Percentiles rank a stretch among this genome's conserved stretches.
These are phyloP conservation scores for Simalia tracyae DNA, from an alignment of 2,797 vertebrate species.

Conservation along the genomic window DNA sequence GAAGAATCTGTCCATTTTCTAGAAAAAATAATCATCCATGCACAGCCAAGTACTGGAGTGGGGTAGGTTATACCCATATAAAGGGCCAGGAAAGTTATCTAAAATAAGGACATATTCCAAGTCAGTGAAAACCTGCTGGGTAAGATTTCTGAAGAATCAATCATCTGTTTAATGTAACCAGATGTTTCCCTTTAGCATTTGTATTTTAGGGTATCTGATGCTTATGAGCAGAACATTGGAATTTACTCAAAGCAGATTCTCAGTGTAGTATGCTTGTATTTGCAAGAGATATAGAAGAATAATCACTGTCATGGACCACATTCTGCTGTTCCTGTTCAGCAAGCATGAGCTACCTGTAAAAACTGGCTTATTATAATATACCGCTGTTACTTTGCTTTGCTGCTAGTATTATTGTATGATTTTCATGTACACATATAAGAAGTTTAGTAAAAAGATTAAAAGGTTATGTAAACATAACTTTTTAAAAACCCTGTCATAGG, in stretches of 20 bases:
- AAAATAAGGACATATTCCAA: background rate
- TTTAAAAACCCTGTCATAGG: background rate
- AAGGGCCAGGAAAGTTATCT: background rate
- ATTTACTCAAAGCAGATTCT: background rate
- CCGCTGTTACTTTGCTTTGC: background rate
- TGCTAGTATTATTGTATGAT: background rate
- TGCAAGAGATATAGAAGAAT: conserved; percentile 34
- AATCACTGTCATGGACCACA: conserved; percentile 33
- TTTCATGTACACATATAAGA: background rate
- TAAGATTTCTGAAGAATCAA: conserved; percentile 10
- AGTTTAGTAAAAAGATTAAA: background rate
- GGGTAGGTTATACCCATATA: conserved; percentile 10
- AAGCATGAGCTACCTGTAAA: background rate
- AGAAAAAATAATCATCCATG: background rate
- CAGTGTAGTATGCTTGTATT: background rate
- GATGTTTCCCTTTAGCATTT: background rate
- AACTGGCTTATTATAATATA: background rate
- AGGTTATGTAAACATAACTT: background rate
- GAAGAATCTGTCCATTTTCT: conserved; percentile 22
- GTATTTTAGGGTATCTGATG: background rate
- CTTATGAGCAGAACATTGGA: background rate
- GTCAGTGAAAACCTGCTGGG: background rate
- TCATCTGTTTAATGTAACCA: background rate
- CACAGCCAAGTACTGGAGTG: conserved; percentile 11
- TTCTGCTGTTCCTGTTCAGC: background rate